Percentiles rank a stretch among this genome's conserved stretches.
phyloP scores from a whole-genome alignment of 2,797 vertebrate species.

The Scarus forsteni region DNA sequence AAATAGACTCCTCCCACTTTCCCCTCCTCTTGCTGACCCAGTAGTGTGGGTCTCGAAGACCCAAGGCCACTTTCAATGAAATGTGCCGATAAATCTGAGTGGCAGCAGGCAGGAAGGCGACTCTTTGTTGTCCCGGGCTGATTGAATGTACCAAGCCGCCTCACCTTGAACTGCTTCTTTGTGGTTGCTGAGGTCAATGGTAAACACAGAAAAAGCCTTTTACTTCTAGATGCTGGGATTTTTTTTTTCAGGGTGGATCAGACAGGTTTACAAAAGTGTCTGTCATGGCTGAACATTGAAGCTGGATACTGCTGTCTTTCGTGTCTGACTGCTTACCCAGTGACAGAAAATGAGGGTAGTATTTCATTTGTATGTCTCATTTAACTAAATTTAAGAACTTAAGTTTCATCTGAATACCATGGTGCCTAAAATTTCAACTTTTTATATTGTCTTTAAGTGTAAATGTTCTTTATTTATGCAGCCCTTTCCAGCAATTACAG shows the following conservation, averaged over 20 bases:
- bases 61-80: slow-evolving; percentile 78
- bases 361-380: no score
- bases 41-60: slow-evolving; percentile 41
- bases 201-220: not conserved
- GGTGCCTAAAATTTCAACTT: no score
- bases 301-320: no score
- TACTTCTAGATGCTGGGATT: not conserved
- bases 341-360: no score
- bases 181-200: slow-evolving; percentile 16
- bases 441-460: no score
- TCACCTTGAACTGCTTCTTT: slow-evolving; percentile 38
- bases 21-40: slow-evolving; percentile 50
- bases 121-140: slow-evolving; percentile 45
- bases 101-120: slow-evolving; percentile 26
- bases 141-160: slow-evolving; percentile 32
- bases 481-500: no score
- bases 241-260: not conserved
- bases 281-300: no score
- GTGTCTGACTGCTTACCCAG: no score
- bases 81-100: slow-evolving; percentile 54
- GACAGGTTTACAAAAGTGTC: not conserved
- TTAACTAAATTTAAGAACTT: no score
- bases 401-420: no score
- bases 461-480: no score
- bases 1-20: slow-evolving; percentile 80